These are phyloP conservation scores for Tokudaia muenninki DNA, from an alignment of 2,797 vertebrate genomes.

Conservation along the genomic window DNA sequence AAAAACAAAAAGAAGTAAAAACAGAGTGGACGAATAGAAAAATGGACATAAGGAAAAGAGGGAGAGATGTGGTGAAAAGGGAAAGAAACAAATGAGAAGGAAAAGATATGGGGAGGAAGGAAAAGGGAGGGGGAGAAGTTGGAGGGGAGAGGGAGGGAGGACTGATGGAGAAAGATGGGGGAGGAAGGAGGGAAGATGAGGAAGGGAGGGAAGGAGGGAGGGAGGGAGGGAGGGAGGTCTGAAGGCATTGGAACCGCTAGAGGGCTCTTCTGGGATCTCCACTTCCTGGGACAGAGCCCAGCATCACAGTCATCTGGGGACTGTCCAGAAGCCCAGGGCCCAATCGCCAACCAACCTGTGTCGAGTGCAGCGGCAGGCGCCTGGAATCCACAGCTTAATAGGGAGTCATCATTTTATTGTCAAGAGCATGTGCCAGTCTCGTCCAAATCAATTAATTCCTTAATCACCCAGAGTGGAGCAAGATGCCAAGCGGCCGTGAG, in stretches of 20 bases:
- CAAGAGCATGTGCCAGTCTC: slow-evolving; percentile 83
- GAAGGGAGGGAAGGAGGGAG: background rate
- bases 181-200: background rate
- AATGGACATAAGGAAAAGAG: background rate
- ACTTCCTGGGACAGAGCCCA: background rate
- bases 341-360: background rate
- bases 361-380: background rate
- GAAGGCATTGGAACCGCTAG: background rate
- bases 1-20: background rate
- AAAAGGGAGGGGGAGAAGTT: background rate
- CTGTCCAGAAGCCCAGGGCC: background rate
- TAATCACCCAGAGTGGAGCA: slow-evolving; percentile 85
- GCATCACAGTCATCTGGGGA: background rate
- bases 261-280: background rate
- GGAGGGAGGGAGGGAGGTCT: background rate
- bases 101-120: background rate
- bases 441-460: slow-evolving; percentile 88
- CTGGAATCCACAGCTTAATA: background rate
- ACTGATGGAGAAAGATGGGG: no score
- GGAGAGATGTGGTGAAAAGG: background rate
- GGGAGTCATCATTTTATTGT: slow-evolving; percentile 73
- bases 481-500: slow-evolving; percentile 75
- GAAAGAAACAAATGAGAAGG: background rate
- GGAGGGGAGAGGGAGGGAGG: rapidly evolving
- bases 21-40: background rate